Conservation (phyloP, 2,113 vertebrate genomes). For the Neodon shergylaensis region DNA sequence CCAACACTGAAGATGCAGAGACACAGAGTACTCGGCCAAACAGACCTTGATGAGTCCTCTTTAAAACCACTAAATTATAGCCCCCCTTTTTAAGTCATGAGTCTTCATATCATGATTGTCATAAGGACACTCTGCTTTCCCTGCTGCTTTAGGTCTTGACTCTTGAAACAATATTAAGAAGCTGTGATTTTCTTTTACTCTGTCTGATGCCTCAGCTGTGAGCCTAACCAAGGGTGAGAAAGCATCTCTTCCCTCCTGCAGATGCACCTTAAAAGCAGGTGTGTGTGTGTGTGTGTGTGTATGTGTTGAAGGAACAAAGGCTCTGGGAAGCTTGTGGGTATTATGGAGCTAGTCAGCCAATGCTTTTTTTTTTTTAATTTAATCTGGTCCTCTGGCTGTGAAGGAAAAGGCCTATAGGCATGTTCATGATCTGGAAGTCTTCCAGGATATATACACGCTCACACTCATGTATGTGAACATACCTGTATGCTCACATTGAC, state of each 20-base stretch:
- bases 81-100: background rate
- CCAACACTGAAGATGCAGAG: background rate
- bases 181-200: background rate
- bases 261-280: too few species aligned
- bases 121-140: background rate
- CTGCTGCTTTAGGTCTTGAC: background rate
- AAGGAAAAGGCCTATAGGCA: too few species aligned
- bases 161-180: background rate
- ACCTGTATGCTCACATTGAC: background rate
- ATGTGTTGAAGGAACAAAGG: background rate
- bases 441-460: background rate
- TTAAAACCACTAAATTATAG: background rate
- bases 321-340: background rate
- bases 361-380: background rate
- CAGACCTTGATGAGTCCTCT: background rate
- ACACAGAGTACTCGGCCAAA: background rate
- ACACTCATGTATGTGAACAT: background rate
- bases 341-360: background rate
- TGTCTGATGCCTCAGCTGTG: background rate
- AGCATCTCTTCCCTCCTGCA: background rate
- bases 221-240: background rate
- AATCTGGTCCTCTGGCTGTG: background rate
- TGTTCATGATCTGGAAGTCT: background rate
- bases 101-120: background rate
- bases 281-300: background rate